Percentiles rank a stretch among this genome's conserved stretches.
phyloP scores from a whole-genome alignment of 2,113 vertebrate genomes.

The Alouatta palliata region DNA sequence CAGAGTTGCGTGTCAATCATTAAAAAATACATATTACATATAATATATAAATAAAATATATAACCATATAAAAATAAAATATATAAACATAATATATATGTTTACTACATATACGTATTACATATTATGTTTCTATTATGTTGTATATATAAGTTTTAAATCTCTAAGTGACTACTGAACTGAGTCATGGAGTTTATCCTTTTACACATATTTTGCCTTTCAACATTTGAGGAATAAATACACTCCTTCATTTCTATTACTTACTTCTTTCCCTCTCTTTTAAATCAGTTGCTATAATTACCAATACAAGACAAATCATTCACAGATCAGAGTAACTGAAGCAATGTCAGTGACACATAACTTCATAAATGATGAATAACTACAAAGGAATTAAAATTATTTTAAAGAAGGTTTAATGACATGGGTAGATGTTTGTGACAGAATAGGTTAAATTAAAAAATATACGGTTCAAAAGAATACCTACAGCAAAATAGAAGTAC shows the following conservation, averaged over 20 bases:
- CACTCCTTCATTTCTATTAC: accelerated
- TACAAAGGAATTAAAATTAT: not conserved
- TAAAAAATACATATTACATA: not conserved
- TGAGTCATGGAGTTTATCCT: not conserved
- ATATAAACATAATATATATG: too few species aligned
- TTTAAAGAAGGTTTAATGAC: not conserved
- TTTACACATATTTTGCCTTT: not conserved
- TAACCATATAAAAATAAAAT: too few species aligned
- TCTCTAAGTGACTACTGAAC: not conserved
- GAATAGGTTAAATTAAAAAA: not conserved
- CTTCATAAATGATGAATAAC: not conserved
- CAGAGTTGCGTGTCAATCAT: not conserved
- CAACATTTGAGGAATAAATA: not conserved
- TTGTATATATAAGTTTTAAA: not conserved
- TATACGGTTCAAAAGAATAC: not conserved
- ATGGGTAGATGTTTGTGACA: not conserved
- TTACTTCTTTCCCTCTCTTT: not conserved
- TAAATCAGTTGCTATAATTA: not conserved
- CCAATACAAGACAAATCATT: not conserved
- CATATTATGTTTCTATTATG: too few species aligned
- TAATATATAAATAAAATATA: too few species aligned
- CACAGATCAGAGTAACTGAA: not conserved
- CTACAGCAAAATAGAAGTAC: not conserved
- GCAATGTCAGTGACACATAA: not conserved
- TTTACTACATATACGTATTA: too few species aligned